Evolutionary conservation across 1,140 invertebrate genomes (phyloP), one percentile per base, ranked within the genome.

Genomic region (Drosophila azteca): DNA sequence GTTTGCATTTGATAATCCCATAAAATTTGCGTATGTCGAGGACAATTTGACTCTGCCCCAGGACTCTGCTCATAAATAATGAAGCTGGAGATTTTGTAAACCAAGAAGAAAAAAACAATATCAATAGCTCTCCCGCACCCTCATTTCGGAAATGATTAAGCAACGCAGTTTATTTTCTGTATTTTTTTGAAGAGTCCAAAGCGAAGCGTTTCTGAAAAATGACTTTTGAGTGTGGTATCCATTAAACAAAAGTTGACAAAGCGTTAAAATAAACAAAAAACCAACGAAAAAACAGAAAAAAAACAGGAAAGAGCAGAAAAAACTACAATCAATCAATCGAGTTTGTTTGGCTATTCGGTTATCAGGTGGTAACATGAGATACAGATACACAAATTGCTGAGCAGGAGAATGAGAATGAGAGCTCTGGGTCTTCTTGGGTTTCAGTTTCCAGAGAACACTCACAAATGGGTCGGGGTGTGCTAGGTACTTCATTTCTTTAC

Each of bases 1-100:
- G 63, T 81, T 81, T 83, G 79, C 79, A 82, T 82, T 83, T 83
- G 75, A 74, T 82, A 82, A 82, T 82, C 79, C 79, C 75, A 64
- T 55, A 11, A 83, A 79, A 83, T 75, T 83, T 82, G 79, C 79
- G 79, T 81, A 81, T 83, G 74, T 20, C 65, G 79, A 57, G 63
- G 64, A 65, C 74, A 65, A 55, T 79, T 82, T 75, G 79, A 83
- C 79, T 82, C 78, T 81, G 64, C 50, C 64, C 50, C 64, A 22
- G 51, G 64, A 17, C 4, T 26, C 35, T 24, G 24, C 44, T 57
- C 50, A 69, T 69, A 68, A 68, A 68, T 66, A 69, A 69, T 69
- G 64, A 69, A 69, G 51, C 64, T 48, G 5, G 41, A 20, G 50
- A 24, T 9, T 68, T 53, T 39, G 24, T 55, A 55, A 69, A 55